These are phyloP conservation scores for Synergus itoensis DNA, from an alignment of 2,888 invertebrate genomes.

Conservation along the genomic window DNA sequence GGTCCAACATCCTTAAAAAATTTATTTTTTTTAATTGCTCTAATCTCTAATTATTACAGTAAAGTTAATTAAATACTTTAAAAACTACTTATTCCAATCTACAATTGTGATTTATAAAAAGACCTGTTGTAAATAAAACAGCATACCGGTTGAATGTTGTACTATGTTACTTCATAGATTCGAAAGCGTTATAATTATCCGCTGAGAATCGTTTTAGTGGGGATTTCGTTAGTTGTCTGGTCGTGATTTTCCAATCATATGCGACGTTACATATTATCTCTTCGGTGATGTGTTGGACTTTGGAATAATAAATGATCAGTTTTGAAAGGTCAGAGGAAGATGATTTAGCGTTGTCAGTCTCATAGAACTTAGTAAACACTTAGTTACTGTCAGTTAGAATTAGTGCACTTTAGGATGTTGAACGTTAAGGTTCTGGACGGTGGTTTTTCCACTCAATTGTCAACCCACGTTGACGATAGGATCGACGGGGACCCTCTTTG, in stretches of 20 bases:
- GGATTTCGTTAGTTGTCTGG: not conserved
- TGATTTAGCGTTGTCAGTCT: not conserved
- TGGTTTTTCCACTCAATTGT: constrained; percentile 90
- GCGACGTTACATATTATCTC: not conserved
- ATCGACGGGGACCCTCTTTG: constrained; percentile 93
- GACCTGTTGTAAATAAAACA: too few relatives aligned
- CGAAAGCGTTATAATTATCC: not conserved
- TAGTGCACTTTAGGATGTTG: constrained; percentile 45
- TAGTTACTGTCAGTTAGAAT: not conserved
- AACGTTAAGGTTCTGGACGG: constrained; percentile 81
- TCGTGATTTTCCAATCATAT: constrained; percentile 3
- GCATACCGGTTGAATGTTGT: too few relatives aligned
- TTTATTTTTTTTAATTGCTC: too few relatives aligned
- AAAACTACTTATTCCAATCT: too few relatives aligned
- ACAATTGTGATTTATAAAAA: too few relatives aligned
- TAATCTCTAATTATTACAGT: too few relatives aligned
- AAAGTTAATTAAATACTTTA: too few relatives aligned
- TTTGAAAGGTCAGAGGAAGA: not conserved
- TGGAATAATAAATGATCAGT: constrained; percentile 7
- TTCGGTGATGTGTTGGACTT: not conserved
- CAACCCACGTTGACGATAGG: constrained; percentile 85
- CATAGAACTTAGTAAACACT: not conserved
- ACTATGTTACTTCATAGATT: too few relatives aligned
- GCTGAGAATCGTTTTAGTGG: not conserved
- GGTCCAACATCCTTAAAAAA: too few relatives aligned